Conservation (phyloP, 2,113 vertebrate species). For the Tiliqua scincoides region DNA sequence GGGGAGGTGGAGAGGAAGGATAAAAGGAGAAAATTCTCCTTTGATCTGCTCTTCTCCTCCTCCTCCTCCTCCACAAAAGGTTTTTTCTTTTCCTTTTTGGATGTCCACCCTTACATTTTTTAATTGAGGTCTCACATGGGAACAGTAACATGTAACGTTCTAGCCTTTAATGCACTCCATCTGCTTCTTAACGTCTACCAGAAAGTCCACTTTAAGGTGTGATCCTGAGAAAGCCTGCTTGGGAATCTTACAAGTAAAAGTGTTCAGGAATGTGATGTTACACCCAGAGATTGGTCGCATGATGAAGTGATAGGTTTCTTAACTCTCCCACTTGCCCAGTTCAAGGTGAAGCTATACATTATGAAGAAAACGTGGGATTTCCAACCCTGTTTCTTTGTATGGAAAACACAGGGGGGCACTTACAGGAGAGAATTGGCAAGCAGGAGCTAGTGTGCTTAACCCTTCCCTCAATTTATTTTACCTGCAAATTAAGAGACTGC, state of each 20-base stretch:
- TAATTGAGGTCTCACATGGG: constrained; percentile 66
- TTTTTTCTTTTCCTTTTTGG: no score
- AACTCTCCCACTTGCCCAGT: background rate
- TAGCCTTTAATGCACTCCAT: constrained; percentile 59
- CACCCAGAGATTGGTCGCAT: background rate
- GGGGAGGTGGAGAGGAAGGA: background rate
- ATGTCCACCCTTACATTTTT: constrained; percentile 37
- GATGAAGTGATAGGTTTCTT: background rate
- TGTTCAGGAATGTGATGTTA: background rate
- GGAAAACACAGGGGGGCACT: no score
- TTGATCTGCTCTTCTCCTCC: background rate
- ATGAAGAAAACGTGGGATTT: background rate
- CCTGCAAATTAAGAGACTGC: no score
- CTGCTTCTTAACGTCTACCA: constrained; percentile 55
- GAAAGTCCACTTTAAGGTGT: background rate
- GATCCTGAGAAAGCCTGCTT: background rate
- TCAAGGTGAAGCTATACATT: background rate
- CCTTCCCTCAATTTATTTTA: background rate
- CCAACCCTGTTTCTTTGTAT: background rate
- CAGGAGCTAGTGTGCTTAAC: background rate
- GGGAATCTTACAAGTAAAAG: background rate
- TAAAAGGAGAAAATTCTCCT: background rate
- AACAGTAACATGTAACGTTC: constrained; percentile 55
- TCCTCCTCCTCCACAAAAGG: background rate
- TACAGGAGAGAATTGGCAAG: background rate